Conservation (phyloP, 2,888 invertebrate genomes). For the Entomobrya multifasciata region DNA sequence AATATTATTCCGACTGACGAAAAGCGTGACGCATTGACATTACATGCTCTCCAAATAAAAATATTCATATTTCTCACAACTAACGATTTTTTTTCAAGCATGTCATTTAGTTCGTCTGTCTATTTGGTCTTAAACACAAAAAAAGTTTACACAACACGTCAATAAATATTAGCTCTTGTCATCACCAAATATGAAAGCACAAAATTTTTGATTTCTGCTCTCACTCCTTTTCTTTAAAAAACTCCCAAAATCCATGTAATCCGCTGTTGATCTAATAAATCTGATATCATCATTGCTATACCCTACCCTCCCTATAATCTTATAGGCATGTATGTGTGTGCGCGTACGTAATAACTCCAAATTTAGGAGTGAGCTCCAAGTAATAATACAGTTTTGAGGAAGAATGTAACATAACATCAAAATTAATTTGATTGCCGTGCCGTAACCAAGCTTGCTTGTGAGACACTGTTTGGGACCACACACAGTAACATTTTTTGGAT, state of each 20-base stretch:
- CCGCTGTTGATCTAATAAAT: constrained; percentile 32
- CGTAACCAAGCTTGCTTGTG: neutral
- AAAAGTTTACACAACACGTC: neutral
- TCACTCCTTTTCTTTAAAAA: constrained; percentile 12
- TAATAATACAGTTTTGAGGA: constrained; percentile 27
- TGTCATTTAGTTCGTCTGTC: neutral
- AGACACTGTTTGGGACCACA: neutral
- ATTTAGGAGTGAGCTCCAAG: constrained; percentile 13
- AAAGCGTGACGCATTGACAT: neutral
- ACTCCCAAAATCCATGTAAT: neutral
- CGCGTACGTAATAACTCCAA: constrained; percentile 46
- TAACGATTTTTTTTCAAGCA: neutral
- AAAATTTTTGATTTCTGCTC: constrained; percentile 16
- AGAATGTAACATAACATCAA: neutral
- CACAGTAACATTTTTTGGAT: neutral
- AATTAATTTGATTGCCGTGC: neutral
- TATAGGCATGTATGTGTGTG: neutral
- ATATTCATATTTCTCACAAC: neutral
- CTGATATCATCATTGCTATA: neutral
- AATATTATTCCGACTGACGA: neutral
- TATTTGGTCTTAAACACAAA: too few relatives aligned
- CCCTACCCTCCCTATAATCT: too few relatives aligned
- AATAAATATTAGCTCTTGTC: constrained; percentile 37
- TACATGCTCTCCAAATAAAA: neutral
- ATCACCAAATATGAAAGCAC: constrained; percentile 34